Evolutionary conservation across 2,888 invertebrate genomes (phyloP).

Genomic region (Anoncus sp.): DNA sequence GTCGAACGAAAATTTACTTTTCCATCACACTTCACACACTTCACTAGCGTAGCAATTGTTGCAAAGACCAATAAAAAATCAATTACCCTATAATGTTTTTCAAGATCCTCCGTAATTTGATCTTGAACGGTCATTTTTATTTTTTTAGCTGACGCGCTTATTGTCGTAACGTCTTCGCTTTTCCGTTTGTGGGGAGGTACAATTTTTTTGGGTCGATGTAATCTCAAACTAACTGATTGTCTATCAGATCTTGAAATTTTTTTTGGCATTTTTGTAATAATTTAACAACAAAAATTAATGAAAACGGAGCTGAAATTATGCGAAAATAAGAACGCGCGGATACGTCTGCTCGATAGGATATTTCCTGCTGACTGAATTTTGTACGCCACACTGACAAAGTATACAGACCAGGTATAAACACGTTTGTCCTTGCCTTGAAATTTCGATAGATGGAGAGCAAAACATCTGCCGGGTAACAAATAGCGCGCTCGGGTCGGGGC

Average conservation of each 20-base stretch:
- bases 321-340: slow-evolving; percentile 60
- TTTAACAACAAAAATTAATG: slow-evolving; percentile 63
- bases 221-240: slow-evolving; percentile 63
- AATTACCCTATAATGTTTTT: slow-evolving; percentile 65
- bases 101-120: slow-evolving; percentile 62
- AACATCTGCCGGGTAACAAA: slow-evolving; percentile 46
- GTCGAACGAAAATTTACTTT: slow-evolving; percentile 63
- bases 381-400: slow-evolving; percentile 56
- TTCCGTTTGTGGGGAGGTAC: slow-evolving; percentile 48
- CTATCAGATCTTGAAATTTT: slow-evolving; percentile 65
- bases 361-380: slow-evolving; percentile 63
- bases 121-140: slow-evolving; percentile 64
- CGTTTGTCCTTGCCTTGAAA: slow-evolving; percentile 49
- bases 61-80: slow-evolving; percentile 66
- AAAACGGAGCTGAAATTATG: slow-evolving; percentile 65
- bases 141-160: slow-evolving; percentile 66
- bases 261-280: slow-evolving; percentile 65
- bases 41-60: slow-evolving; percentile 67
- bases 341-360: slow-evolving; percentile 63
- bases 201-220: slow-evolving; percentile 64
- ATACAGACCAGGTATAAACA: slow-evolving; percentile 59
- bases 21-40: slow-evolving; percentile 65
- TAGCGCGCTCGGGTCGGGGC: slow-evolving; percentile 51
- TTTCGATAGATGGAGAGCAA: slow-evolving; percentile 38
- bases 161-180: slow-evolving; percentile 62